Evolutionary conservation across 2,797 vertebrate species (phyloP), one percentile per base, ranked within the genome.

Genomic region (Tapera naevia): DNA sequence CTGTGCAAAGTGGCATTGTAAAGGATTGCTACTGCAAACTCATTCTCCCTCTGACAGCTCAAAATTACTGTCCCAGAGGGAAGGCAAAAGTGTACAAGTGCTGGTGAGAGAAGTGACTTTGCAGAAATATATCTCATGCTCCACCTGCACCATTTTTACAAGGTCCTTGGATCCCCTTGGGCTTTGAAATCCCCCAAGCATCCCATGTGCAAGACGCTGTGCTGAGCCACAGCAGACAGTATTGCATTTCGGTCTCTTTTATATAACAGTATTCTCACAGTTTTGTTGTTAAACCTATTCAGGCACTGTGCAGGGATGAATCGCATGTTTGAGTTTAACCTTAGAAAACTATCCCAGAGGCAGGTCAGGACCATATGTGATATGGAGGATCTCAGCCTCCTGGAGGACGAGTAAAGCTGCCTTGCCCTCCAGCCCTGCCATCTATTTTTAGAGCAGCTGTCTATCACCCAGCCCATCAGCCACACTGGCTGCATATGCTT

Each of bases 371-470:
- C 71, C 53, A n/a, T 58, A 13, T 30, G 45, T 54, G 46, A 39
- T 82, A 61, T 0, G 2, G 61, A 89, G 46, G 48, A 75, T 48
- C 32, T 88, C 70, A 60, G 57, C 11, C 32, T 94, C 60, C 48
- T 69, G 54, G 50, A 64, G 56, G 73, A 85, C 62, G 32, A 91
- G 23, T 43, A 48, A 72, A 35, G 28, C 39, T 90, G 53, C 35
- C 54, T 66, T 91, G 79, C 39, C 58, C 62, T 88, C 73, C 62
- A 84, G 69, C 82, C 67, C 60, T 85, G 62, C 46, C 66, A 58
- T 32, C 69, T 82, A 53, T 80, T 86, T 87, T 94, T 86, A 94
- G 45, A 82, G 57, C 78, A 76, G 78, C 73, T 86, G 48, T 81
- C 80, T 58, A 22, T 92, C 67, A 78, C 67, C 64, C 80, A 87